Evolutionary conservation across 2,113 vertebrate species (phyloP).

Genomic region (Petrocephalus microphthalmus): DNA sequence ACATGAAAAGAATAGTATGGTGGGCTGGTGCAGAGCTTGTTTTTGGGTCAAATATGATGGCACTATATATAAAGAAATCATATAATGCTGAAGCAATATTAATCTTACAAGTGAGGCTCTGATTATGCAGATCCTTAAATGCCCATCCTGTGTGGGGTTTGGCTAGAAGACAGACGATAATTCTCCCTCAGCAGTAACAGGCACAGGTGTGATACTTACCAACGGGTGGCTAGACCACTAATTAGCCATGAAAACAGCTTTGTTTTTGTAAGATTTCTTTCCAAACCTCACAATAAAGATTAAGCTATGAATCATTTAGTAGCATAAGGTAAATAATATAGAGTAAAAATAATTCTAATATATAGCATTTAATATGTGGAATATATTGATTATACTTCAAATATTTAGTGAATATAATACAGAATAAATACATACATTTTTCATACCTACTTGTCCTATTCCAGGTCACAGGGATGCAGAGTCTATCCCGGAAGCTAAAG

Average conservation of each 20-base stretch:
- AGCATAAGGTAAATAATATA: neutral
- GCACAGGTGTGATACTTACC: constrained; percentile 3
- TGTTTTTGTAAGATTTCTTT: neutral
- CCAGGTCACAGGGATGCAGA: neutral
- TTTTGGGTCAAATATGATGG: neutral
- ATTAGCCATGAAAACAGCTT: constrained; percentile 11
- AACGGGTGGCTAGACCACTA: neutral
- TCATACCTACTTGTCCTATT: neutral
- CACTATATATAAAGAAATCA: neutral
- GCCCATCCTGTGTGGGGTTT: neutral
- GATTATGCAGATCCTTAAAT: neutral
- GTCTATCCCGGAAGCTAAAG: neutral
- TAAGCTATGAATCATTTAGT: neutral
- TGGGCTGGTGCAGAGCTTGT: neutral
- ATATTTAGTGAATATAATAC: neutral
- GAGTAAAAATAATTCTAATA: neutral
- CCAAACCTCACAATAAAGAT: neutral
- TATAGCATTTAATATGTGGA: neutral
- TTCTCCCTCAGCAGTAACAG: neutral
- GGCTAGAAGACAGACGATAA: neutral
- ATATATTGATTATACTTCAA: neutral
- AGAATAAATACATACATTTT: neutral
- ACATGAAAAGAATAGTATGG: neutral
- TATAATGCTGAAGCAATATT: neutral
- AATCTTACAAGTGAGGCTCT: neutral